Conservation (phyloP, 2,888 invertebrate species). For the Drosophila kanekoi region DNA sequence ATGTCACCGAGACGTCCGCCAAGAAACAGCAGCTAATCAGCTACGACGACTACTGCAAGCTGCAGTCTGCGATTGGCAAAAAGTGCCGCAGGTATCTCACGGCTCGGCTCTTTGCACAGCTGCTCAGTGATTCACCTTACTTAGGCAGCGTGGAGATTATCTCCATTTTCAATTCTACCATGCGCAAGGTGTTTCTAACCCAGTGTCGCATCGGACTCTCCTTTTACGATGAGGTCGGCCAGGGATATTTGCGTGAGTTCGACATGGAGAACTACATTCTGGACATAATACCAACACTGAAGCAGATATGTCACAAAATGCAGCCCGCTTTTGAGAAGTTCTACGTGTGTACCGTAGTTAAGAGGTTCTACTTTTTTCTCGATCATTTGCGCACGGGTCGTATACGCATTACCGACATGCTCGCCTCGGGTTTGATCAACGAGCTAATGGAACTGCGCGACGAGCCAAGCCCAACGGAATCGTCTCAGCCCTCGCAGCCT, state of each 20-base stretch:
- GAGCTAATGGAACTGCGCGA: slow-evolving; percentile 95
- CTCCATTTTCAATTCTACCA: slow-evolving; percentile 96
- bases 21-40: slow-evolving; percentile 94
- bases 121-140: slow-evolving; percentile 93
- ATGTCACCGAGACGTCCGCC: slow-evolving; percentile 89
- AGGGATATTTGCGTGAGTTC: slow-evolving; percentile 94
- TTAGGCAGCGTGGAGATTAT: slow-evolving; percentile 93
- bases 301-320: slow-evolving; percentile 94
- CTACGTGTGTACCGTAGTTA: slow-evolving; percentile 97
- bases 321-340: slow-evolving; percentile 97
- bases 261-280: slow-evolving; percentile 98
- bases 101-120: slow-evolving; percentile 93
- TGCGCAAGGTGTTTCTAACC: slow-evolving; percentile 97
- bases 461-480: slow-evolving; percentile 91
- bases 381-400: slow-evolving; percentile 95
- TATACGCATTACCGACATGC: slow-evolving; percentile 95
- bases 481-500: slow-evolving; percentile 89
- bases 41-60: slow-evolving; percentile 93
- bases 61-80: slow-evolving; percentile 90
- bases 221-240: slow-evolving; percentile 96
- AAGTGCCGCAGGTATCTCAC: slow-evolving; percentile 93
- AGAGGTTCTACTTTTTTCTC: slow-evolving; percentile 98
- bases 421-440: slow-evolving; percentile 92
- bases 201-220: slow-evolving; percentile 97
- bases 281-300: slow-evolving; percentile 96